Conservation (phyloP, 2,797 vertebrate species). For the Notoglanidium macrostoma region DNA sequence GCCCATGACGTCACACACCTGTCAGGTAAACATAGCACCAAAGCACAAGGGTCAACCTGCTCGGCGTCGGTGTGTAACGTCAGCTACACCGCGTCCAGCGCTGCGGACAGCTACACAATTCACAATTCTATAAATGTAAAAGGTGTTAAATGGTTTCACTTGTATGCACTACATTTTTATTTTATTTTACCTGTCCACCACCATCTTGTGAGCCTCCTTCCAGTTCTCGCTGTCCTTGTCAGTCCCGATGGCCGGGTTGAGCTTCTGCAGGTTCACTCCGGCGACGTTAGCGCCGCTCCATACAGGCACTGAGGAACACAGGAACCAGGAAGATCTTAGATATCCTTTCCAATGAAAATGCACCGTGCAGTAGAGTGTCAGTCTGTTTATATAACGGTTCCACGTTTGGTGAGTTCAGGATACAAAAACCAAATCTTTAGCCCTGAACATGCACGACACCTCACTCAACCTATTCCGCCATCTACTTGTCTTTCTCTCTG, state of each 20-base stretch:
- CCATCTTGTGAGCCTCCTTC: slow-evolving; percentile 91
- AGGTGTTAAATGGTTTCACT: not conserved
- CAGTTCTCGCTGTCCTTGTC: slow-evolving; percentile 87
- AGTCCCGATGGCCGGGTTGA: slow-evolving; percentile 88
- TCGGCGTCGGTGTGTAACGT: not conserved
- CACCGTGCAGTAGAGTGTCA: not conserved
- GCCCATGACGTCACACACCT: not conserved
- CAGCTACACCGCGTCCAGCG: not conserved
- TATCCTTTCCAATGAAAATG: too few species aligned
- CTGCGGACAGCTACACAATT: too few species aligned
- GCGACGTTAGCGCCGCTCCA: slow-evolving; percentile 95
- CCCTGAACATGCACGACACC: not conserved
- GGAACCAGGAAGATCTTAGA: not conserved
- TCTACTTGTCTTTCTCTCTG: not conserved
- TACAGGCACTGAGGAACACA: slow-evolving; percentile 81
- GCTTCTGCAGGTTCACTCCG: slow-evolving; percentile 88
- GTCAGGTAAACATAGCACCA: not conserved
- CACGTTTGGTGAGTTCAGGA: not conserved
- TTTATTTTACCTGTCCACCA: slow-evolving; percentile 86
- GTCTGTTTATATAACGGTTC: not conserved
- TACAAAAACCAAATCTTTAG: not conserved
- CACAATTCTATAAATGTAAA: too few species aligned
- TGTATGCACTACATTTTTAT: not conserved
- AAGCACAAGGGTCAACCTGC: not conserved
- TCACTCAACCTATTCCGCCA: not conserved